These are phyloP conservation scores for Ciconia boyciana DNA, from an alignment of 2,113 vertebrate species.

Conservation along the genomic window DNA sequence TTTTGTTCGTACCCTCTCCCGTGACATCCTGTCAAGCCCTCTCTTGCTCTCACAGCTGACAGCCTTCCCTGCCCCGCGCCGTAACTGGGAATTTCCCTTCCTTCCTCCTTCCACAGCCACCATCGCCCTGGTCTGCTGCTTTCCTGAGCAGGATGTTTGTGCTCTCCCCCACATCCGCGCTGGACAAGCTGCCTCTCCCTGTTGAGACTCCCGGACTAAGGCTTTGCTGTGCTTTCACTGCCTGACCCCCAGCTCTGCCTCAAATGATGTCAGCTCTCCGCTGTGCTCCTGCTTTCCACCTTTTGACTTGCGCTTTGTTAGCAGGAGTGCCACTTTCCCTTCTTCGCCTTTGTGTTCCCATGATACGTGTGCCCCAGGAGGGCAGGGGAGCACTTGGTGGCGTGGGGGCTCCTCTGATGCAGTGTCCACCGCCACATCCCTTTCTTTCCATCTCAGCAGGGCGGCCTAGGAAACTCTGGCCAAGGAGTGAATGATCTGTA, in stretches of 20 bases:
- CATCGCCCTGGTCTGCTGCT: not conserved
- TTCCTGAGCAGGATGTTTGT: not conserved
- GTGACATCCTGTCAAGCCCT: not conserved
- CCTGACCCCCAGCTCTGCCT: not conserved
- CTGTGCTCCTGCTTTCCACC: not conserved
- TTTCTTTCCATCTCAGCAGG: not conserved
- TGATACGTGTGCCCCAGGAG: rapidly evolving
- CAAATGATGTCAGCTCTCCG: rapidly evolving
- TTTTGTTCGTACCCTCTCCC: not conserved
- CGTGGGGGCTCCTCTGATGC: not conserved
- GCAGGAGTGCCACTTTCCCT: rapidly evolving
- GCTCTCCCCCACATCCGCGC: not conserved
- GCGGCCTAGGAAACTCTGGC: not conserved
- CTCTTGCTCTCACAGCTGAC: not conserved
- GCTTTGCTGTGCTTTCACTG: not conserved
- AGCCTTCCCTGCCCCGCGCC: not conserved
- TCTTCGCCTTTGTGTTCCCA: not conserved
- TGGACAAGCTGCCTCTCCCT: not conserved
- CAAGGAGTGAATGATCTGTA: not conserved
- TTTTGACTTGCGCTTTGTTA: not conserved
- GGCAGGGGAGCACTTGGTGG: not conserved
- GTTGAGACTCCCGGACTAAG: not conserved
- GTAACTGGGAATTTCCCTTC: slow-evolving; percentile 28
- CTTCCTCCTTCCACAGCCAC: not conserved
- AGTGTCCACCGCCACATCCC: not conserved